Percentiles rank a stretch among this genome's conserved stretches.
These are phyloP conservation scores for Zeugodacus cucurbitae DNA, from an alignment of 1,140 invertebrate genomes.

Conservation along the genomic window DNA sequence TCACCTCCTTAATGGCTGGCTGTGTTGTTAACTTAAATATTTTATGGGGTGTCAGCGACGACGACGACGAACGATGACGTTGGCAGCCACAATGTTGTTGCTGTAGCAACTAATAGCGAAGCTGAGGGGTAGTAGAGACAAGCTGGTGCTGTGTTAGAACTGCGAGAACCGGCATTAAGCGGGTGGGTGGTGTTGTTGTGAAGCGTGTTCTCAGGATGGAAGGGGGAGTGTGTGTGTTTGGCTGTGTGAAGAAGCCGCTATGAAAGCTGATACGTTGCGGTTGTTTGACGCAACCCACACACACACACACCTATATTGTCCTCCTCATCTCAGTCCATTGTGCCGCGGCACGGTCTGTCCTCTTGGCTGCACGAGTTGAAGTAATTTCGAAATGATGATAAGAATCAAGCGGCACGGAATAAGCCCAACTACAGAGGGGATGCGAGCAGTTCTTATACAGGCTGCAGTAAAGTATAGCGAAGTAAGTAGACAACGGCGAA, in stretches of 20 bases:
- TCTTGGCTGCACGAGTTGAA: slow-evolving; percentile 57
- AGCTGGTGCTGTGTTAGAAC: background rate
- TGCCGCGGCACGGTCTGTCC: background rate
- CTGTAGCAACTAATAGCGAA: background rate
- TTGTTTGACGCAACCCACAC: slow-evolving; percentile 48
- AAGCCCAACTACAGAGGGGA: background rate
- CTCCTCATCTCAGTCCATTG: background rate
- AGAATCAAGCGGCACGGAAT: slow-evolving; percentile 51
- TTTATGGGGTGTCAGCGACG: slow-evolving; percentile 63
- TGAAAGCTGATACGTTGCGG: slow-evolving; percentile 35
- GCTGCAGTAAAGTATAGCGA: background rate
- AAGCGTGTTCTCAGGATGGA: background rate
- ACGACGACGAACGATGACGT: background rate
- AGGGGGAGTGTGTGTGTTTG: no score
- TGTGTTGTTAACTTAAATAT: slow-evolving; percentile 63
- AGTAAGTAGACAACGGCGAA: background rate
- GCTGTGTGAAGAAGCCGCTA: background rate
- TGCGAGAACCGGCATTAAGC: background rate
- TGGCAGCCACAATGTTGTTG: background rate
- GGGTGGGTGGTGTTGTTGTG: background rate
- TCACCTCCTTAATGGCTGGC: slow-evolving; percentile 40
- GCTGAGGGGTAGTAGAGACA: background rate
- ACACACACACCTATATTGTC: background rate
- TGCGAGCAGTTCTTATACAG: background rate
- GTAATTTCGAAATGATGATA: slow-evolving; percentile 65